A percentile compares a stretch with the other conserved stretches of the same genome.
These are phyloP conservation scores for Halictus ligatus DNA, from an alignment of 2,888 invertebrate species.

Conservation along the genomic window DNA sequence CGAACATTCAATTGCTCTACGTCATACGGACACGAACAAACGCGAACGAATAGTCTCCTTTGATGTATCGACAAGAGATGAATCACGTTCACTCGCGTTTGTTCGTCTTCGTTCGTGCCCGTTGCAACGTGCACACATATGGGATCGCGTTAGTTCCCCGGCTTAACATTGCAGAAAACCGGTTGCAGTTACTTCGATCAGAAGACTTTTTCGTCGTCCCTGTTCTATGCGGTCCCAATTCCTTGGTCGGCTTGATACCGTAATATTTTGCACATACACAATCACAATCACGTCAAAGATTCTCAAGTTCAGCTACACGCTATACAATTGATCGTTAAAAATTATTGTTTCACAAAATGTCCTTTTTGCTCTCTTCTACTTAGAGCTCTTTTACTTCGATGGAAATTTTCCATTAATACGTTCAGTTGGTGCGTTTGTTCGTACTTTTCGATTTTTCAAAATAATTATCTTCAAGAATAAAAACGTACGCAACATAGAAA, in stretches of 20 bases:
- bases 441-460: not conserved
- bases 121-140: not conserved
- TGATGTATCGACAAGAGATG: conserved; percentile 7
- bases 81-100: not conserved
- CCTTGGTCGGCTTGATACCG: not conserved
- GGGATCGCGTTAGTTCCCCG: not conserved
- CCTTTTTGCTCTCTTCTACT: no score
- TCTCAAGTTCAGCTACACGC: not conserved
- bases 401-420: not conserved
- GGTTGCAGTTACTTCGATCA: not conserved
- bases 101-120: conserved; percentile 4
- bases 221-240: not conserved
- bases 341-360: not conserved
- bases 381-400: no score
- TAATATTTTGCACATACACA: not conserved
- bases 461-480: not conserved
- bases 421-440: not conserved
- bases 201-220: not conserved
- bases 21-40: not conserved
- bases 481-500: not conserved
- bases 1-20: not conserved
- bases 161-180: conserved; percentile 5
- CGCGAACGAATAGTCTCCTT: conserved; percentile 7
- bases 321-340: not conserved
- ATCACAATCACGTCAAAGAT: not conserved